A percentile compares a stretch with the other conserved stretches of the same genome.
phyloP scores from a whole-genome alignment of 2,113 vertebrate genomes.

The Procavia capensis region DNA sequence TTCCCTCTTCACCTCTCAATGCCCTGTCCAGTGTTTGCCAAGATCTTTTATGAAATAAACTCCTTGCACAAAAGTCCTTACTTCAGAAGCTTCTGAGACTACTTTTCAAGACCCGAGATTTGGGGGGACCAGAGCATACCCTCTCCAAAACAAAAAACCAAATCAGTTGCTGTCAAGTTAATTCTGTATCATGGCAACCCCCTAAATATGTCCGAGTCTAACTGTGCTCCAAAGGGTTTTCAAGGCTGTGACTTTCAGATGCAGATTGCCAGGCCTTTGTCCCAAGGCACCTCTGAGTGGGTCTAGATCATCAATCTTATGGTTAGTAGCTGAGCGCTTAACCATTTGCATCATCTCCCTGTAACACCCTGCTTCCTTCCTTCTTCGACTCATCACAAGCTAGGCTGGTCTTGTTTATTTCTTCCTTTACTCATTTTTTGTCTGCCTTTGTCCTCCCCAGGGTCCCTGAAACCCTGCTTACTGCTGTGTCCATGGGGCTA shows the following conservation, averaged over 20 bases:
- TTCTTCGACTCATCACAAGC: not conserved
- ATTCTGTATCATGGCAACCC: not conserved
- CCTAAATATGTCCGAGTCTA: not conserved
- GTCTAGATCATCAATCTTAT: not conserved
- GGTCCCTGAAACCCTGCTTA: not conserved
- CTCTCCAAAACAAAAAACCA: not conserved
- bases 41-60: not conserved
- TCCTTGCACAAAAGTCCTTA: not conserved
- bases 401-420: not conserved
- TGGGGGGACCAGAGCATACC: not conserved
- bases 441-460: too few relatives aligned
- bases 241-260: too few relatives aligned
- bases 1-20: not conserved
- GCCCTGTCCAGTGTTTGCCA: not conserved
- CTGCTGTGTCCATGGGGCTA: not conserved
- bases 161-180: not conserved
- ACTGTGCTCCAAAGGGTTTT: not conserved
- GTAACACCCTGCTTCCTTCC: rapidly evolving
- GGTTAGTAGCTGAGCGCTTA: not conserved
- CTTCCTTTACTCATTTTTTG: not conserved
- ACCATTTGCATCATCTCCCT: not conserved
- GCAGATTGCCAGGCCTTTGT: not conserved
- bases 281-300: not conserved
- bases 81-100: too few relatives aligned
- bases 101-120: not conserved